Evolutionary conservation across 2,888 invertebrate species (phyloP).

Genomic region (Thymelicus lineola): DNA sequence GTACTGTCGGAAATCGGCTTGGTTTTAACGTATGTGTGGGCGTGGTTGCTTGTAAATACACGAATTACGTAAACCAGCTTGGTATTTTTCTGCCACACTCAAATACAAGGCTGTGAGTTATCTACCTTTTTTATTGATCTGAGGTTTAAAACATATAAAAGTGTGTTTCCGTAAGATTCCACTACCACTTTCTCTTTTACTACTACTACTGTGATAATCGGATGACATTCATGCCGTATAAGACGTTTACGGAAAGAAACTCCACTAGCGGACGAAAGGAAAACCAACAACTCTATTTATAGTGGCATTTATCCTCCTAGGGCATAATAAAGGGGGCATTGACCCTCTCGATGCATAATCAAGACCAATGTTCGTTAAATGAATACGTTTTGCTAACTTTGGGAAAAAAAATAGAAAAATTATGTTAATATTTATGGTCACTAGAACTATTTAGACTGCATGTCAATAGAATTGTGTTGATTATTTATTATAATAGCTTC

Average conservation of each 20-base stretch:
- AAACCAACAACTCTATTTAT: conserved; percentile 43
- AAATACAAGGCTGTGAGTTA: no score
- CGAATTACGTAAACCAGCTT: no score
- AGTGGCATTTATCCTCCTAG: conserved; percentile 40
- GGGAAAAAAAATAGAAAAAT: background rate
- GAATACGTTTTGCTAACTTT: background rate
- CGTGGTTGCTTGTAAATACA: no score
- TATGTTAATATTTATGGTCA: background rate
- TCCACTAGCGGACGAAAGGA: conserved; percentile 39
- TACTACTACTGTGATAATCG: conserved; percentile 32
- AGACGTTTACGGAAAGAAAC: conserved; percentile 36
- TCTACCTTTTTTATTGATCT: no score
- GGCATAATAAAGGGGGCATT: conserved; percentile 38
- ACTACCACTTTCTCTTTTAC: conserved; percentile 28
- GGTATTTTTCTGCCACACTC: no score
- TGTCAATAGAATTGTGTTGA: background rate
- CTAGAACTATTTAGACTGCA: background rate
- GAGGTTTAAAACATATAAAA: conserved; percentile 24
- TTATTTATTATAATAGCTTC: background rate
- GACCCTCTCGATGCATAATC: conserved; percentile 39
- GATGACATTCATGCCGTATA: conserved; percentile 36
- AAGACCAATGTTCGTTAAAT: background rate
- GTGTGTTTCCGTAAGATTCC: conserved; percentile 16
- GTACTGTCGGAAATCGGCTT: no score
- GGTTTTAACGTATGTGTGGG: no score